These are phyloP conservation scores for Scalopus aquaticus DNA, from an alignment of 2,113 vertebrate genomes.

Conservation along the genomic window DNA sequence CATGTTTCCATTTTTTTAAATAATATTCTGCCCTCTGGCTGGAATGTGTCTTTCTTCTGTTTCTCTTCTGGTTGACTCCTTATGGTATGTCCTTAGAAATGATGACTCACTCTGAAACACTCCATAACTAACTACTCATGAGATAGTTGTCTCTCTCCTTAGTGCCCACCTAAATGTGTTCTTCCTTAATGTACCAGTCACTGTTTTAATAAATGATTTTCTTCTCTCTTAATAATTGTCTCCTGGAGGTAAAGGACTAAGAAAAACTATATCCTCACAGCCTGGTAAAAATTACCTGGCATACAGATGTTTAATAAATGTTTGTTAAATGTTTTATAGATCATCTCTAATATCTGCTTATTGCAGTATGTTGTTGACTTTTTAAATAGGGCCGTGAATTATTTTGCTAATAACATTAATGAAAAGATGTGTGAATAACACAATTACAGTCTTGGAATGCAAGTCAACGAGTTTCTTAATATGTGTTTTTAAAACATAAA, in stretches of 20 bases:
- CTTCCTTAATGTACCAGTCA: not conserved
- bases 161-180: not conserved
- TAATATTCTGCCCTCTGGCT: not conserved
- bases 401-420: slow-evolving; percentile 53
- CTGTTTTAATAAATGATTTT: not conserved
- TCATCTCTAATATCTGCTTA: slow-evolving; percentile 8
- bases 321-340: slow-evolving; percentile 41
- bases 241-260: not conserved
- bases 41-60: not conserved
- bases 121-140: not conserved
- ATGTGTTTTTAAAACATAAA: slow-evolving; percentile 47
- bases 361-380: not conserved
- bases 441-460: not conserved
- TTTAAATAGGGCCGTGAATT: slow-evolving; percentile 49
- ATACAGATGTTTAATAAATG: not conserved
- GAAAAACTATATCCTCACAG: not conserved
- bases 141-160: not conserved
- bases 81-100: not conserved
- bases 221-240: not conserved
- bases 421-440: slow-evolving; percentile 29
- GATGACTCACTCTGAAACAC: not conserved
- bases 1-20: not conserved
- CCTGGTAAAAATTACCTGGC: not conserved
- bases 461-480: slow-evolving; percentile 44
- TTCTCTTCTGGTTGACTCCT: not conserved